phyloP scores from a whole-genome alignment of 2,113 vertebrate genomes.

The Callipepla squamata region DNA sequence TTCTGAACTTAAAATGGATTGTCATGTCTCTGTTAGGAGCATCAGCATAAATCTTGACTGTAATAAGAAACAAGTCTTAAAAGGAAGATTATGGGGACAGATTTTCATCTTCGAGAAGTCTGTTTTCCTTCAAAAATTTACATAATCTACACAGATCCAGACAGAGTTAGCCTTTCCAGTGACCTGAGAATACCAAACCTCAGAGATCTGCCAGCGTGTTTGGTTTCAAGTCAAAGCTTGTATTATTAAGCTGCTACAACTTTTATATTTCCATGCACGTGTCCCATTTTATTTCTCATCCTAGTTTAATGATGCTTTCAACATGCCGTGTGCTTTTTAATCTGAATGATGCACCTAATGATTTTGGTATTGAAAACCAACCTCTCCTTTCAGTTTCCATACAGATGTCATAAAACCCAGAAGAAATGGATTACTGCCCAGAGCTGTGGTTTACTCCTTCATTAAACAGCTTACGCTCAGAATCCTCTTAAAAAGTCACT shows the following conservation, averaged over 20 bases:
- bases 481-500: slow-evolving; percentile 67
- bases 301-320: slow-evolving; percentile 1
- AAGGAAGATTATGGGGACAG: slow-evolving; percentile 47
- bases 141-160: slow-evolving; percentile 47
- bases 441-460: slow-evolving; percentile 45
- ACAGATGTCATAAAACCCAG: slow-evolving; percentile 15
- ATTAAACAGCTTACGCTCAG: slow-evolving; percentile 44
- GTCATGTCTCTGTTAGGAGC: slow-evolving; percentile 27
- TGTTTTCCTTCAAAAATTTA: slow-evolving; percentile 61
- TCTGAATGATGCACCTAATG: slow-evolving; percentile 28
- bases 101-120: slow-evolving; percentile 57
- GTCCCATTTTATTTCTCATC: background rate
- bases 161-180: slow-evolving; percentile 6
- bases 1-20: slow-evolving; percentile 36
- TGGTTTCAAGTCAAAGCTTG: slow-evolving; percentile 33
- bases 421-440: slow-evolving; percentile 59
- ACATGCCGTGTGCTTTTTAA: background rate
- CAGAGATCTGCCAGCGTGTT: background rate
- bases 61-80: slow-evolving; percentile 49
- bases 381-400: slow-evolving; percentile 3
- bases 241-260: background rate
- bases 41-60: slow-evolving; percentile 17
- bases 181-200: slow-evolving; percentile 48
- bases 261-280: background rate
- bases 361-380: slow-evolving; percentile 37